Percentiles rank a stretch among this genome's conserved stretches.
phyloP scores from a whole-genome alignment of 1,140 invertebrate species.

The Nephotettix cincticeps region DNA sequence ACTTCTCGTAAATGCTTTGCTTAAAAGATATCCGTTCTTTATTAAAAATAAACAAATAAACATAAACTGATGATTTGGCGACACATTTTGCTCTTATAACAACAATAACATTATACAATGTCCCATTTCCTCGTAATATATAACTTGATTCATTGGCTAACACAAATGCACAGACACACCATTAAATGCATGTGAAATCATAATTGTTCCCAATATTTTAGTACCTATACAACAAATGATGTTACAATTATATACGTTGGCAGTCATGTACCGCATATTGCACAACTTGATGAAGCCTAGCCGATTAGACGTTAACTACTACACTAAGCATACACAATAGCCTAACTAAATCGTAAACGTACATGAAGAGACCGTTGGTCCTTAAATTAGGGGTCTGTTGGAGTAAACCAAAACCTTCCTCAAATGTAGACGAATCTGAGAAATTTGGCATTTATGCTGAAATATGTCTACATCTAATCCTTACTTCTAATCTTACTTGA shows the following conservation, averaged over 20 bases:
- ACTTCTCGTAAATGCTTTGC: constrained; percentile 21
- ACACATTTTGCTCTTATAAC: constrained; percentile 3
- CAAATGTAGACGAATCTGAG: too few relatives aligned
- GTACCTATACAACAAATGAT: constrained; percentile 10
- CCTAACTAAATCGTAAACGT: background rate
- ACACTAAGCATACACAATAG: constrained; percentile 9
- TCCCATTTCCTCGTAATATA: background rate
- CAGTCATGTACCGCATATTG: background rate
- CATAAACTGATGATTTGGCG: constrained; percentile 10
- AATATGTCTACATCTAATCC: too few relatives aligned
- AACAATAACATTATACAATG: constrained; percentile 2
- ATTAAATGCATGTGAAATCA: constrained; percentile 12
- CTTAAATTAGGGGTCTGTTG: constrained; percentile 9
- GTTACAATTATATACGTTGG: background rate
- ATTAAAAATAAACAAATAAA: constrained; percentile 11
- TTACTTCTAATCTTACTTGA: too few relatives aligned
- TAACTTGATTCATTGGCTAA: background rate
- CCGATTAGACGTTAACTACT: constrained; percentile 2
- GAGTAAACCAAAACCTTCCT: background rate
- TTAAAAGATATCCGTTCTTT: constrained; percentile 22
- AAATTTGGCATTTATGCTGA: too few relatives aligned
- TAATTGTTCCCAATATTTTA: constrained; percentile 18
- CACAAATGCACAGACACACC: background rate
- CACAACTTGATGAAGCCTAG: constrained; percentile 11
- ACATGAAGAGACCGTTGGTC: background rate